Conservation (phyloP, 2,797 vertebrate genomes). For the Anisognathus igniventris region DNA sequence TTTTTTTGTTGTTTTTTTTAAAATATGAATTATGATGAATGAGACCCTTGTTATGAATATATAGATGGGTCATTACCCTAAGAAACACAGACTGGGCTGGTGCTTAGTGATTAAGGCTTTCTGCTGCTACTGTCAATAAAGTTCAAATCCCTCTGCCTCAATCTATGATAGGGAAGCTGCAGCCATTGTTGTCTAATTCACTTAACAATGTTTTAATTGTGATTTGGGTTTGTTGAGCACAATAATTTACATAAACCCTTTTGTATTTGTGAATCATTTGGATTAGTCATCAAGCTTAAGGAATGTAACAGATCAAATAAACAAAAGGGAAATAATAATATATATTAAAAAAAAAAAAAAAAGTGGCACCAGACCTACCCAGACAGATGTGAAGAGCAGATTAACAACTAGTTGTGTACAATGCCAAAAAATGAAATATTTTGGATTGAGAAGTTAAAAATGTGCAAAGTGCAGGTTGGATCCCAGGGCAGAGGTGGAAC, state of each 20-base stretch:
- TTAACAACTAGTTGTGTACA: not conserved
- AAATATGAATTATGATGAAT: conserved; percentile 77
- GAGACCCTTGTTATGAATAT: conserved; percentile 75
- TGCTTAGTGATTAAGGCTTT: conserved; percentile 68
- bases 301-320: conserved; percentile 59
- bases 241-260: conserved; percentile 68
- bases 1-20: not conserved
- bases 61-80: conserved; percentile 76
- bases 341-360: not conserved
- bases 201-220: conserved; percentile 60
- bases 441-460: not conserved
- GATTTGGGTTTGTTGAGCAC: conserved; percentile 58
- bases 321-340: conserved; percentile 28
- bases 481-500: not conserved
- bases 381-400: conserved; percentile 52
- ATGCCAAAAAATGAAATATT: not conserved
- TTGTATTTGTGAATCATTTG: conserved; percentile 54
- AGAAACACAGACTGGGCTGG: conserved; percentile 58
- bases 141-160: conserved; percentile 68
- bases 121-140: conserved; percentile 69
- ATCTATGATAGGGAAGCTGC: conserved; percentile 60
- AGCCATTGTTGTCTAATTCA: conserved; percentile 67
- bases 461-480: not conserved
- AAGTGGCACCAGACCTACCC: not conserved
- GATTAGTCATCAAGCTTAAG: conserved; percentile 55